Evolutionary conservation across 2,888 invertebrate species (phyloP).

Genomic region (Biston stratarius): DNA sequence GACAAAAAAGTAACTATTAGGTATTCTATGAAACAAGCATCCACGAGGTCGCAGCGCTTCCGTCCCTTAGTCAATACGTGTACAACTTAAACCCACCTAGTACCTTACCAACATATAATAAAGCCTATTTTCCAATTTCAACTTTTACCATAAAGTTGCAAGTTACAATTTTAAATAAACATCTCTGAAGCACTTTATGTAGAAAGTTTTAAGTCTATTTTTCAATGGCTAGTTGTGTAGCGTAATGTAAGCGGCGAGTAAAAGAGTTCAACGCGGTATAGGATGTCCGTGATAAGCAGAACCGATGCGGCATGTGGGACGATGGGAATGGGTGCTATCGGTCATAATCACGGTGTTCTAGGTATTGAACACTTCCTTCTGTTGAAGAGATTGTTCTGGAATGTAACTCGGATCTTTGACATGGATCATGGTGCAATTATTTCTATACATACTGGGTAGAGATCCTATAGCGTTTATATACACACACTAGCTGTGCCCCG

Average conservation of each 20-base stretch:
- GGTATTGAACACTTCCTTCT: slow-evolving; percentile 9
- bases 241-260: slow-evolving; percentile 11
- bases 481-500: no score
- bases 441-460: background rate
- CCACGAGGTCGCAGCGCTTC: slow-evolving; percentile 1
- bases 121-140: slow-evolving; percentile 5
- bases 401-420: slow-evolving; percentile 1
- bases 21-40: background rate
- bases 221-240: background rate
- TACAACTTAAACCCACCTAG: background rate
- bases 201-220: background rate
- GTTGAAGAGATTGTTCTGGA: slow-evolving; percentile 1
- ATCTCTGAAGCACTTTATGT: background rate
- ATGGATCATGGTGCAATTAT: slow-evolving; percentile 3
- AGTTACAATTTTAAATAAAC: background rate
- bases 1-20: no score
- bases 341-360: slow-evolving; percentile 3
- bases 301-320: slow-evolving; percentile 5
- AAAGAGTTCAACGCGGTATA: slow-evolving; percentile 36
- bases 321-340: slow-evolving; percentile 11
- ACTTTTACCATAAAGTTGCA: background rate
- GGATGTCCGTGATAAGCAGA: slow-evolving; percentile 17
- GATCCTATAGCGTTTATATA: no score
- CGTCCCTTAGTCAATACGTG: background rate
- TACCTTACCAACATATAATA: background rate